Evolutionary conservation across 1,140 invertebrate genomes (phyloP), one percentile per base, ranked within the genome.

Genomic region (Nasonia vitripennis): DNA sequence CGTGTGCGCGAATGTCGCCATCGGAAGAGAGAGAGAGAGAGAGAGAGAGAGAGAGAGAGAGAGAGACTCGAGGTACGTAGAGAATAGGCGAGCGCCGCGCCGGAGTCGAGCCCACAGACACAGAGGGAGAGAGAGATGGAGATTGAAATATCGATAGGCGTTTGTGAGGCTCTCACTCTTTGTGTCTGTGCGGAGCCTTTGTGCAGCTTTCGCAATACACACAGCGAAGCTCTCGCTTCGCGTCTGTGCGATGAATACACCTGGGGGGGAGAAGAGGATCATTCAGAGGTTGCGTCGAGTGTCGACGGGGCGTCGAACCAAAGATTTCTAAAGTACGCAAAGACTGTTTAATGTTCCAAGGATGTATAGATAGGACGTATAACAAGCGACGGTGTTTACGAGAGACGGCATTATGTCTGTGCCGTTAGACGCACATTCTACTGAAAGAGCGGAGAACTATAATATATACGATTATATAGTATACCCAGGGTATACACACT

Each of bases 341-440:
- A 90, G 89, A 90, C 89, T 90, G 89, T 90, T 90, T 85, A 89
- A 89, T 90, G 89, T 89, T 89, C 89, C 88, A 88, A 89, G 87
- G 83, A 87, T 89, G 88, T 90, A 90, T 89, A 90, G 86, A 37
- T 83, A 83, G 37, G 48, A 62, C 17, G 4, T 62, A 27, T 27
- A 62, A 62, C 5, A 37, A 37, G 55, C 55, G 55, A 62, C 20
- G 48, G 5, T 51, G 17, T 34, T 34, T 34, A 34, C 34, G 34
- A 27, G 27, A 27, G 27, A 34, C 34, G 34, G 34, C 34, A 2
- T 34, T 1, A 37, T 37, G 5, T 37, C 2, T 55, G 17, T 55
- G 51, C 51, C 12, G 51, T 14, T 2, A 55, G 14, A 62, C 55
- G 55, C 55, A 62, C 55, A 62, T 7, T 62, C 55, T 31, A 71